These are phyloP conservation scores for Dendronephthya gigantea DNA, from an alignment of 64 coral and sea anemone genomes.

Conservation along the genomic window DNA sequence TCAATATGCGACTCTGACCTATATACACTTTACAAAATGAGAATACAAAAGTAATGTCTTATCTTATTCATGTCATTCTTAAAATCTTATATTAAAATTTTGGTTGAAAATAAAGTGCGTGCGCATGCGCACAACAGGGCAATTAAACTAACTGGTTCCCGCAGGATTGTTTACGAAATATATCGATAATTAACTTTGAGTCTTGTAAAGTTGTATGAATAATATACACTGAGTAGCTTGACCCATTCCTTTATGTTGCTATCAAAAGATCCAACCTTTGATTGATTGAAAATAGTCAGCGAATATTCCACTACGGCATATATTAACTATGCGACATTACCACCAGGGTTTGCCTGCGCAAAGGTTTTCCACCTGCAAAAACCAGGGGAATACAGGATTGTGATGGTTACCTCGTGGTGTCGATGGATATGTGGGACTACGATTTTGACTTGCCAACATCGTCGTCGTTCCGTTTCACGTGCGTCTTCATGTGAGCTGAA, in stretches of 20 bases:
- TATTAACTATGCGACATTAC: not conserved
- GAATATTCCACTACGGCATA: not conserved
- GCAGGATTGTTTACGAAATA: no score
- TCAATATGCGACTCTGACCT: not conserved
- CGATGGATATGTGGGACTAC: not conserved
- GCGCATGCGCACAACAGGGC: not conserved
- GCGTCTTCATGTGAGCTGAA: slow-evolving; percentile 98
- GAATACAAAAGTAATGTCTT: not conserved
- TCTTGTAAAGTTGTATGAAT: no score
- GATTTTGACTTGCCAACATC: slow-evolving; percentile 29
- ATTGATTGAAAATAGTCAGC: no score
- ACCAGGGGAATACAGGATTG: not conserved
- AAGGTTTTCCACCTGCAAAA: no score
- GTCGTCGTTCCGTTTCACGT: slow-evolving; percentile 80
- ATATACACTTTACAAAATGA: not conserved
- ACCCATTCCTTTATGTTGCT: no score
- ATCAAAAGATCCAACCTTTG: no score
- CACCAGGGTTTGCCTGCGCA: not conserved
- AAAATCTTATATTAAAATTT: not conserved
- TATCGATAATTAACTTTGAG: no score
- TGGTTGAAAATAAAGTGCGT: not conserved
- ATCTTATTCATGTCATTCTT: not conserved
- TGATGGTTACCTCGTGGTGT: not conserved
- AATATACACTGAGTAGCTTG: no score
- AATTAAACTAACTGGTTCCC: no score